Conservation (phyloP, 2,888 invertebrate genomes). For the Drosophila siamana region DNA sequence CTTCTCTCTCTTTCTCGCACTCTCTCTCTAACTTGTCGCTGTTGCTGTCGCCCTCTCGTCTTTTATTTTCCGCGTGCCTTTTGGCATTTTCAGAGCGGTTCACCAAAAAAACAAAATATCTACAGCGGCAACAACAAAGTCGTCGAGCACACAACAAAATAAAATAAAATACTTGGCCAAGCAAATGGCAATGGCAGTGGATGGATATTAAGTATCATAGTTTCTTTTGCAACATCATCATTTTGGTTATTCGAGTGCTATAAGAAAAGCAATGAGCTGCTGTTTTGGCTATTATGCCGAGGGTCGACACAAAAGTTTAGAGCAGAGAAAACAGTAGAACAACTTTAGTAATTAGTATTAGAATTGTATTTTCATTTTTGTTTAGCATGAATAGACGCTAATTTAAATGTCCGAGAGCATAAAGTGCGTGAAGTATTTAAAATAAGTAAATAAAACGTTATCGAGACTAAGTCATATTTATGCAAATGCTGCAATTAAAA, state of each 20-base stretch:
- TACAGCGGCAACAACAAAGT: conserved; percentile 15
- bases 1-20: conserved; percentile 47
- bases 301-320: conserved; percentile 42
- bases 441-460: neutral
- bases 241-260: conserved; percentile 56
- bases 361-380: too few relatives aligned
- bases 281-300: conserved; percentile 34
- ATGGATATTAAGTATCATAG: conserved; percentile 77
- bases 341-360: neutral
- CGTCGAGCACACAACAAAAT: conserved; percentile 23
- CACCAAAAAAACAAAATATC: conserved; percentile 34
- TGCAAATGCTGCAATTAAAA: too few relatives aligned
- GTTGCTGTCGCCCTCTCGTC: neutral
- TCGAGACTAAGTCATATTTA: too few relatives aligned
- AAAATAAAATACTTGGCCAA: conserved; percentile 42
- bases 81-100: conserved; percentile 54
- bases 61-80: conserved; percentile 61
- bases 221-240: conserved; percentile 79
- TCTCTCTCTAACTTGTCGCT: neutral
- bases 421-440: too few relatives aligned
- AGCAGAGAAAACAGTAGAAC: too few relatives aligned
- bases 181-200: conserved; percentile 62
- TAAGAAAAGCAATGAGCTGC: conserved; percentile 62
- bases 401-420: too few relatives aligned
- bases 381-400: too few relatives aligned